Base-by-base conservation (phyloP, 2,888 invertebrate species). In the Pristionchus exspectatus region DNA sequence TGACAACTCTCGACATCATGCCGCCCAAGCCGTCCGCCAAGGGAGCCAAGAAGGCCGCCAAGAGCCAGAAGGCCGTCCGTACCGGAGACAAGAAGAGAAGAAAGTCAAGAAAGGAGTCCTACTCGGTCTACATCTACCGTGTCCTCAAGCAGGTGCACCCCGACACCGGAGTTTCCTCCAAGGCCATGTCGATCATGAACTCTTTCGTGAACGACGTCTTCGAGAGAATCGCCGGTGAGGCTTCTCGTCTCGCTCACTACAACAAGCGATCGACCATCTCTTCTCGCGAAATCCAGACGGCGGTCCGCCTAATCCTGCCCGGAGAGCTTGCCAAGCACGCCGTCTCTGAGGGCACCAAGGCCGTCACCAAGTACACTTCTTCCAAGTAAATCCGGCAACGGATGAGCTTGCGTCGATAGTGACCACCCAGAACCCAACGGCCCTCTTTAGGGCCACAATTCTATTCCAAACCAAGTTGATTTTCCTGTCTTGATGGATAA, bases 171-270 rank as follows among this genome's bases (percentile, higher is more conserved):
- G 96, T 97, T 88, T 97, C 97, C 0, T 96, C 96, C 50, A 97
- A 97, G 93, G 96, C 97, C 0, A 97, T 97, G 96, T 95, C 96
- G 92, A 97, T 97, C 92, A 97, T 97, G 97, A 97, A 97, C 92
- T 96, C 96, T 93, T 97, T 97, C 91, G 97, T 97, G 0, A 97
- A 96, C 92, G 97, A 97, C 92, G 96, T 97, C 93, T 96, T 97
- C 93, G 97, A 97, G 94, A 96, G 96, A 81, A 96, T 97, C 83
- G 97, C 97, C 0, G 95, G 96, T 0, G 95, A 95, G 90, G 93
- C 95, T 27, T 93, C 93, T 38, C 96, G 96, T 87, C 94, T 97
- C 90, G 96, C 96, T 0, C 96, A 96, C 18, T 96, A 97, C 94
- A 96, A 96, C 91, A 97, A 97, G 95, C 96, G 96, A 81, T 96